Evolutionary conservation across 1,140 invertebrate species (phyloP).

Genomic region (Paraescarpia echinospica): DNA sequence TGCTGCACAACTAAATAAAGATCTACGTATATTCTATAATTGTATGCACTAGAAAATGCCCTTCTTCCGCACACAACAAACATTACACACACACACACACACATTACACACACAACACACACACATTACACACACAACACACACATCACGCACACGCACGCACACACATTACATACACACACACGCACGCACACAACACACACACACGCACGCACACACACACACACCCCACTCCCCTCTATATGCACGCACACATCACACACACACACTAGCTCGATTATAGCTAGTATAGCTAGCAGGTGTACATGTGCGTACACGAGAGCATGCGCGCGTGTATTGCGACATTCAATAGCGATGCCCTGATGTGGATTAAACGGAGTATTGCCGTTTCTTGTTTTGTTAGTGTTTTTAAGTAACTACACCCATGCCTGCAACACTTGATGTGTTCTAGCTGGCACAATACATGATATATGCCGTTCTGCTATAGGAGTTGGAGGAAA

Average conservation of each 20-base stretch:
- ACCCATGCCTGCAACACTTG: too few relatives aligned
- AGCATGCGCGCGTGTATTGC: neutral
- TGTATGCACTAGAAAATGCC: neutral
- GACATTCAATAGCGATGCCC: neutral
- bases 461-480: too few relatives aligned
- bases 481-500: too few relatives aligned
- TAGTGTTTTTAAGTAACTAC: too few relatives aligned
- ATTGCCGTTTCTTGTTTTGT: too few relatives aligned
- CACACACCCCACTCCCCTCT: neutral
- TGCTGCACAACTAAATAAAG: neutral
- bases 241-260: neutral
- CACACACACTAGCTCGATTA: neutral
- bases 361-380: neutral
- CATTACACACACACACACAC: neutral
- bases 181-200: neutral
- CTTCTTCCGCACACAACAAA: neutral
- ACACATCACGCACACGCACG: neutral
- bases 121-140: neutral
- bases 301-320: too few relatives aligned
- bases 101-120: neutral
- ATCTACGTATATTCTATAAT: neutral
- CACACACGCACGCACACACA: neutral
- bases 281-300: too few relatives aligned
- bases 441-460: too few relatives aligned
- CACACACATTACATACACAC: slow-evolving; percentile 7